Conservation (phyloP, 92 coral and sea anemone genomes). For the Isaurus tuberculatus region DNA sequence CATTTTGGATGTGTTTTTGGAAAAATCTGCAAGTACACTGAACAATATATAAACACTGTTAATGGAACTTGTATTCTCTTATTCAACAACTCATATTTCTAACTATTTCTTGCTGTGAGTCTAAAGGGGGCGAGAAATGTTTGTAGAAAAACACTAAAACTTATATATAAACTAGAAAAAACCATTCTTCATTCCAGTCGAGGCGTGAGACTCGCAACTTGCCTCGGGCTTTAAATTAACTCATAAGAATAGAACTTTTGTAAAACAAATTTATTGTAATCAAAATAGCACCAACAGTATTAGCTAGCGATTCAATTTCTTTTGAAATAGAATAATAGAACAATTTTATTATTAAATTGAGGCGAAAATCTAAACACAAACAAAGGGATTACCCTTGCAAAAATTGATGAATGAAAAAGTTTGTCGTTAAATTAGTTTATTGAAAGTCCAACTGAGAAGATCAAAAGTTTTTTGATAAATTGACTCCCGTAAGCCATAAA, state of each 20-base stretch:
- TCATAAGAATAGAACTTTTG: constrained; percentile 72
- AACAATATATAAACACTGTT: constrained; percentile 12
- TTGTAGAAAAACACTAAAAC: not conserved
- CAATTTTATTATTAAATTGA: constrained; percentile 84
- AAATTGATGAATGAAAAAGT: constrained; percentile 29
- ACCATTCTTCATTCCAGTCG: not conserved
- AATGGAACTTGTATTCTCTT: constrained; percentile 10
- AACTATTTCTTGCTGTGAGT: constrained; percentile 28
- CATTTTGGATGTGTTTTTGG: constrained; percentile 16
- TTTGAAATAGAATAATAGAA: constrained; percentile 77
- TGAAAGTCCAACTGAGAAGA: constrained; percentile 51
- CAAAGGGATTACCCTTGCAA: constrained; percentile 47
- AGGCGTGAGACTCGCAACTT: constrained; percentile 33
- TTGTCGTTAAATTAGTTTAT: constrained; percentile 49
- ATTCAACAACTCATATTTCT: not conserved
- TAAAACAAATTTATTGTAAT: constrained; percentile 70
- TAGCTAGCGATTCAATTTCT: constrained; percentile 72
- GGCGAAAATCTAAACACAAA: constrained; percentile 45
- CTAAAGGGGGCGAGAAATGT: constrained; percentile 1
- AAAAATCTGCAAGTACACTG: not conserved
- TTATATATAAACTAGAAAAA: not conserved
- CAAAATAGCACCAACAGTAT: constrained; percentile 77
- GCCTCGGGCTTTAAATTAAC: constrained; percentile 66
- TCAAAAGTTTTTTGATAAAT: constrained; percentile 35
- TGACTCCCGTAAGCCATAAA: constrained; percentile 25